A percentile compares a stretch with the other conserved stretches of the same genome.
Evolutionary conservation across 2,888 invertebrate genomes (phyloP).

Genomic region (Eristalinus aeneus): DNA sequence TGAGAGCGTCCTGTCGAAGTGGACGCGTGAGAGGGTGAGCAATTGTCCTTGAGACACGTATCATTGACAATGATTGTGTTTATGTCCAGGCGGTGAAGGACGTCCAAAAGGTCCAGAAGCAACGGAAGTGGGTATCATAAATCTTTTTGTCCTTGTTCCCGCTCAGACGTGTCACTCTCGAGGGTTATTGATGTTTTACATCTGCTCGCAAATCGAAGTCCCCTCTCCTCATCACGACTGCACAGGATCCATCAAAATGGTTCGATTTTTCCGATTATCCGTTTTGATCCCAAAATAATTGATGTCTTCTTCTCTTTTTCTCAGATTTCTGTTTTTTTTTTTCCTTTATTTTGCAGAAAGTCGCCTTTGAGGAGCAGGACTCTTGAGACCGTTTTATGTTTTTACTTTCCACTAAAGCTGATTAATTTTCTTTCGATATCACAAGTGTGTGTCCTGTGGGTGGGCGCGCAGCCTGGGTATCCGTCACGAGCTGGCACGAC

Average conservation of each 20-base stretch:
- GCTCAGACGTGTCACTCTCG: slow-evolving; percentile 63
- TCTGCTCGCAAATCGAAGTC: slow-evolving; percentile 60
- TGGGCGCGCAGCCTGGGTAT: neutral
- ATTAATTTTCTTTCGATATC: slow-evolving; percentile 50
- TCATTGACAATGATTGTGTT: slow-evolving; percentile 42
- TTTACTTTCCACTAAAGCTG: slow-evolving; percentile 47
- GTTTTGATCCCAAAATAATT: slow-evolving; percentile 69
- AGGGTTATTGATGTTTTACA: slow-evolving; percentile 71
- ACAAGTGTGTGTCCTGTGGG: slow-evolving; percentile 9
- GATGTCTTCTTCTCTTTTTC: slow-evolving; percentile 47
- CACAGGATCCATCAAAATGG: slow-evolving; percentile 61
- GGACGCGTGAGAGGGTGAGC: slow-evolving; percentile 27
- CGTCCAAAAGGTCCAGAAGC: slow-evolving; percentile 24
- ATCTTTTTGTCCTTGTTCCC: slow-evolving; percentile 54
- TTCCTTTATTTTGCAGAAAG: neutral
- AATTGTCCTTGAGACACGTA: slow-evolving; percentile 52
- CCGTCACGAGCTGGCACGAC: neutral
- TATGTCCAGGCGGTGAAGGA: slow-evolving; percentile 39
- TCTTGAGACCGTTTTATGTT: slow-evolving; percentile 28
- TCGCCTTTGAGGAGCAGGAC: slow-evolving; percentile 1
- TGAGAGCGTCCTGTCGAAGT: slow-evolving; percentile 49
- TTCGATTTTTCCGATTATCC: slow-evolving; percentile 67
- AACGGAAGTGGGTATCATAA: slow-evolving; percentile 60
- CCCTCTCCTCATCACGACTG: slow-evolving; percentile 31
- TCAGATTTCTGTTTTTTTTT: too few relatives aligned